Conservation (phyloP, 1,140 invertebrate genomes). For the Macrobrachium rosenbergii region DNA sequence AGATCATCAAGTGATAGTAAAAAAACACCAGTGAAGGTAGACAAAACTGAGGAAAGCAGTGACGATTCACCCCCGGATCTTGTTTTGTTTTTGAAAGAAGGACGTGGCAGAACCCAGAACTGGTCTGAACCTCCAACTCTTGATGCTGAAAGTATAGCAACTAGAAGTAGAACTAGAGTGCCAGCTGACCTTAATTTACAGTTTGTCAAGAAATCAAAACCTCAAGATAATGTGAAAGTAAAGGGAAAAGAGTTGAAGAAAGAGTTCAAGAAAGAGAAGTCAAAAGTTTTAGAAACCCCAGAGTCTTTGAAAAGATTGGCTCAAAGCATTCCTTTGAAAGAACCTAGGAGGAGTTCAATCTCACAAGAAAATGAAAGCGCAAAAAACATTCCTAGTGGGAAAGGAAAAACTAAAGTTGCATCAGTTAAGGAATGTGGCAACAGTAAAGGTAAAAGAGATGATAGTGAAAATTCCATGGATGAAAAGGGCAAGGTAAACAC, state of each 20-base stretch:
- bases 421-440: no score
- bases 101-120: conserved; percentile 43
- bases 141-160: conserved; percentile 53
- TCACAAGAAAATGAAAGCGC: conserved; percentile 13
- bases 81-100: conserved; percentile 51
- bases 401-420: no score
- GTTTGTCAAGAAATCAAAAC: conserved; percentile 9
- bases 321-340: conserved; percentile 25
- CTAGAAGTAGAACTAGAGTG: conserved; percentile 44
- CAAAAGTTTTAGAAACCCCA: conserved; percentile 50
- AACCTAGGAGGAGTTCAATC: conserved; percentile 2
- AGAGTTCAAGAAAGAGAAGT: conserved; percentile 29
- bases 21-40: conserved; percentile 25
- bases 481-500: no score
- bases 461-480: no score
- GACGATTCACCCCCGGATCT: conserved; percentile 43
- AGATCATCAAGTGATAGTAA: conserved; percentile 2
- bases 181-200: conserved; percentile 36
- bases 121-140: conserved; percentile 49
- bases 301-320: conserved; percentile 52
- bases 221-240: conserved; percentile 1
- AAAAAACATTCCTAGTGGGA: not conserved
- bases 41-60: conserved; percentile 21
- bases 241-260: conserved; percentile 35
- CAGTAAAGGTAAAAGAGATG: no score